A percentile compares a stretch with the other conserved stretches of the same genome.
Conservation (phyloP, 2,113 vertebrate species). For the Rattus rattus region DNA sequence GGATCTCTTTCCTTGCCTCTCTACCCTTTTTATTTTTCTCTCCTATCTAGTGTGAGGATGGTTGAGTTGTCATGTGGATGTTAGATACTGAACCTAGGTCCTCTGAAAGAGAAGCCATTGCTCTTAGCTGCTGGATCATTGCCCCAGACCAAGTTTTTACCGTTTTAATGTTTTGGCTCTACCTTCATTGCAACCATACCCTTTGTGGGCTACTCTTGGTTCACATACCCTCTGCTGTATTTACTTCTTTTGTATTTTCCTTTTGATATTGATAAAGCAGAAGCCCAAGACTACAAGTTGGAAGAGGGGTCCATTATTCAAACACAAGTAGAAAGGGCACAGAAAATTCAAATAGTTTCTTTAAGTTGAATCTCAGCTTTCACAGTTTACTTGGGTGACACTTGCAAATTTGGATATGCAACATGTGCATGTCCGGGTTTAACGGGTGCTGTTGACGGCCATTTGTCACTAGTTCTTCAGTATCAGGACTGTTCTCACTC, state of each 20-base stretch:
- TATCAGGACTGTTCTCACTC: slow-evolving; percentile 84
- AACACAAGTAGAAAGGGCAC: slow-evolving; percentile 80
- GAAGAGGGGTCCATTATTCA: slow-evolving; percentile 86
- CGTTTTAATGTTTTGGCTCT: slow-evolving; percentile 88
- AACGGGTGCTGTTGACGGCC: not conserved
- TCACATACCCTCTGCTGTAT: slow-evolving; percentile 87
- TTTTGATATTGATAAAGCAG: slow-evolving; percentile 85
- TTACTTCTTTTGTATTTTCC: slow-evolving; percentile 84
- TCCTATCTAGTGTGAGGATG: not conserved
- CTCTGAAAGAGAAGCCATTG: not conserved
- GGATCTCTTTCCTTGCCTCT: no score
- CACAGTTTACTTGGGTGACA: slow-evolving; percentile 94
- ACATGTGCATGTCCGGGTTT: not conserved
- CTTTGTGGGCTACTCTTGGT: slow-evolving; percentile 88
- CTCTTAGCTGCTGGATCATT: not conserved
- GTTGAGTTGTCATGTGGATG: not conserved
- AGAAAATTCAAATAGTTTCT: slow-evolving; percentile 83
- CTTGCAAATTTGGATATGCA: slow-evolving; percentile 91
- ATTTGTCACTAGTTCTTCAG: slow-evolving; percentile 81
- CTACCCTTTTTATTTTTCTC: not conserved
- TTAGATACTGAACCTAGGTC: not conserved
- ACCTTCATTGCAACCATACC: slow-evolving; percentile 87
- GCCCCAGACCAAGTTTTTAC: slow-evolving; percentile 85
- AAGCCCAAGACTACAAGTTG: slow-evolving; percentile 88
- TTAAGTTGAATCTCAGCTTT: slow-evolving; percentile 91